Base-by-base conservation (phyloP, 2,797 vertebrate genomes). In the Epinephelus awoara region DNA sequence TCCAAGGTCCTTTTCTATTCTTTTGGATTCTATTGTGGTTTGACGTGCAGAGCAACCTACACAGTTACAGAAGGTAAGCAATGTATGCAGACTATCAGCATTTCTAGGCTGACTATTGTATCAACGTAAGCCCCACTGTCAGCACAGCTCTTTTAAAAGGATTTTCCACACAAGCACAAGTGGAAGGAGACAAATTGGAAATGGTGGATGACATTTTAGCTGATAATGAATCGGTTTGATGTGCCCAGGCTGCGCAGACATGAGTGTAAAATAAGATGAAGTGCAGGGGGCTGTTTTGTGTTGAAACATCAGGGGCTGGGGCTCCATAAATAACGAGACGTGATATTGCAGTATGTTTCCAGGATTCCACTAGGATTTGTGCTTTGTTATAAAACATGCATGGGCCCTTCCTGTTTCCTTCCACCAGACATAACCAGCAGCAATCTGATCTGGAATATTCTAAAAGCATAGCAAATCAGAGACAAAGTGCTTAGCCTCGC, bases 401-500 rank as follows among this genome's bases (percentile, higher is more conserved):
- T 80, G 67, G 67, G 63, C 54, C 59, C 77, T 88, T 83, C 62
- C 64, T 82, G 72, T 77, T 86, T 87, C 82, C 76, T 74, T 67
- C 61, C 68, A 52, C 72, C 59, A 74, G 66, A 75, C 67, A 54
- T 66, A 47, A 83, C 80, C 62, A 19, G 80, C 75, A 75, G 86
- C 79, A 5, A 76, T 68, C 27, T 57, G 73, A 88, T 82, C 82
- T n/a, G 56, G 72, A 82, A 72, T 85, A 78, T 87, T 90, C 72
- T 78, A 75, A 83, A 80, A 88, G 80, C 78, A 3, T 54, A 42
- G 79, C 89, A 72, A 89, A 90, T 91, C 10, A n/a, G 64, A 87
- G 78, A 88, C 89, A 84, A 87, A 90, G 77, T 89, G 87, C 87
- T 88, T 85, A 82, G 84, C 70, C 64, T 34, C 57, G 87, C 87